Conservation (phyloP, 2,888 invertebrate species). For the Folsomia manolachei region DNA sequence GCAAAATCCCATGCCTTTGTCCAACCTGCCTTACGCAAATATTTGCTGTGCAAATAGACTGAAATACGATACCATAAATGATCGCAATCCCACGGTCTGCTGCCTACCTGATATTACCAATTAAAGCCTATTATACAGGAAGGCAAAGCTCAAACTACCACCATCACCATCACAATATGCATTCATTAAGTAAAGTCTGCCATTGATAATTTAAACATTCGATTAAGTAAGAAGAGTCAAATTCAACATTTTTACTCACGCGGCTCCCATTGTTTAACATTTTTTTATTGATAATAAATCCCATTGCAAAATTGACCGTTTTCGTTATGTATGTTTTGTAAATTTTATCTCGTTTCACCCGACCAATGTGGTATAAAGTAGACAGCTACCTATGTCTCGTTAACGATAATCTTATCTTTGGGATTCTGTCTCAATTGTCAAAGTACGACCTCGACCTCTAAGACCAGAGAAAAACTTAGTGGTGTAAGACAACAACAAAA, state of each 20-base stretch:
- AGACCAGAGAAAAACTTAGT: neutral
- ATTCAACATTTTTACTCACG: neutral
- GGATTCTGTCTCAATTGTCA: neutral
- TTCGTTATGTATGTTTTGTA: neutral
- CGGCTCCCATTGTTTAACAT: neutral
- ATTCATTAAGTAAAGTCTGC: conserved; percentile 4
- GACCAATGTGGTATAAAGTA: neutral
- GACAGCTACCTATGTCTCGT: too few relatives aligned
- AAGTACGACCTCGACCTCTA: conserved; percentile 3
- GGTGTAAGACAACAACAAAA: neutral
- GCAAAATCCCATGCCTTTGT: neutral
- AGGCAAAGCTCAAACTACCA: too few relatives aligned
- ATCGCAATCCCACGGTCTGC: neutral
- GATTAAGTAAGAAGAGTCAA: too few relatives aligned
- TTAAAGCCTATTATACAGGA: too few relatives aligned
- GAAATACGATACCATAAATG: neutral
- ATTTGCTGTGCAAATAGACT: neutral
- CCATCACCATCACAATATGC: neutral
- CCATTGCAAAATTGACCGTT: neutral
- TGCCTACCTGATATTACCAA: too few relatives aligned
- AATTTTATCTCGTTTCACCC: neutral
- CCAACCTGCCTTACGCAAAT: neutral
- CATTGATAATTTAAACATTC: conserved; percentile 5
- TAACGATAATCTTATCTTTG: neutral
- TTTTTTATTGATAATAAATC: neutral